Evolutionary conservation across 2,113 vertebrate genomes (phyloP), one percentile per base, ranked within the genome.

Genomic region (Pogonocichla stellata): DNA sequence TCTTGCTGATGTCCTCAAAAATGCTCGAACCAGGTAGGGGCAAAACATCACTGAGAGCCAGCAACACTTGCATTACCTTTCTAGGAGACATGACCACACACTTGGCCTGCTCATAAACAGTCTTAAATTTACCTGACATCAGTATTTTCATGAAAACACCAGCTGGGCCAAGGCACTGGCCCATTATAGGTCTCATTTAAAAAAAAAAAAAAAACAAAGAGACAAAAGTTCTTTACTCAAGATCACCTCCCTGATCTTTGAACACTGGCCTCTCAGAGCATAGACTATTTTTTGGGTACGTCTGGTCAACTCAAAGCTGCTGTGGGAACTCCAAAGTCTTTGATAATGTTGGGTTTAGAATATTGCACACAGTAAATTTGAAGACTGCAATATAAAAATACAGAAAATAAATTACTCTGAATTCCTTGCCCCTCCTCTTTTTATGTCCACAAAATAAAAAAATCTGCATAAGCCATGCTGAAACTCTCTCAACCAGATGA

Each of bases 401-500:
- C 5, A 5, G 43, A 80, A 94, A 92, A 87, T 38, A 85, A 85
- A 25, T 85, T 75, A 66, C n/a, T 88, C n/a, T 2, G 3, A 80
- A 90, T 66, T 78, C 33, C 38, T 69, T 0, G 0, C 16, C 34
- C 33, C 19, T 45, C 53, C 20, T 23, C 34, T n/a, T 50, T 90
- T 71, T 17, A 48, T 3, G 28, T 56, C 48, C 69, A 65, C 60
- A 84, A 86, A 86, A 88, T 43, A 87, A 94, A 95, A 95, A 87
- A 80, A 40, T 67, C 67, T 64, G 50, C 75, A 26, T 9, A 6
- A 86, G 45, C 88, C 64, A 95, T 90, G 88, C 73, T 82, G 85
- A 96, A 97, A 84, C 43, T 33, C 80, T 86, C 66, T 92, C 81
- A 92, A 24, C 36, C 10, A 85, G 54, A 90, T 58, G 57, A 96